Percentiles rank a stretch among this genome's conserved stretches.
These are phyloP conservation scores for Phataginus tetradactyla DNA, from an alignment of 2,797 vertebrate genomes.

Conservation along the genomic window DNA sequence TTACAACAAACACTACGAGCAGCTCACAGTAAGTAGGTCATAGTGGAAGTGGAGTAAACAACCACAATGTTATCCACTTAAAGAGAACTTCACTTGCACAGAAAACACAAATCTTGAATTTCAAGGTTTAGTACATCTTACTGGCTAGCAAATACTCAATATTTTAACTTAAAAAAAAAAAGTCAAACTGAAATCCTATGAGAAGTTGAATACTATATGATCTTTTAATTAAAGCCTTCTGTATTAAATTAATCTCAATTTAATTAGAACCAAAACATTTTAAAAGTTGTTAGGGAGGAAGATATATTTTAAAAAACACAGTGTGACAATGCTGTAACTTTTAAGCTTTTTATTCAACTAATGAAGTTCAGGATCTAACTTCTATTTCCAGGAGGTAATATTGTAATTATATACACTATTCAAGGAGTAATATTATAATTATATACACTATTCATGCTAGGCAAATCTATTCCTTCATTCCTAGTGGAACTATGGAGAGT, in stretches of 20 bases:
- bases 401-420: background rate
- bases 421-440: background rate
- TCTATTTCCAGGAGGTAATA: background rate
- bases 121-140: background rate
- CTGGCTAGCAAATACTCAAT: background rate
- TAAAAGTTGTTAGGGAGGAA: background rate
- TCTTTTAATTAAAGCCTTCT: background rate
- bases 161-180: background rate
- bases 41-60: background rate
- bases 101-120: background rate
- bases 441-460: background rate
- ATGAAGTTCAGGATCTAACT: background rate
- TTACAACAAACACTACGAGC: background rate
- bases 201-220: background rate
- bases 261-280: conserved; percentile 46
- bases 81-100: background rate
- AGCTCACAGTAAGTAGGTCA: conserved; percentile 9
- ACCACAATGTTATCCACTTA: background rate
- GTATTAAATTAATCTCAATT: conserved; percentile 20
- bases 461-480: background rate
- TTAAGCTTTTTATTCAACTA: background rate
- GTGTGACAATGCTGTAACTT: background rate
- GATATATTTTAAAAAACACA: background rate
- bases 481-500: background rate
- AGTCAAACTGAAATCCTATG: conserved; percentile 24